Evolutionary conservation across 2,113 vertebrate species (phyloP), one percentile per base, ranked within the genome.

Genomic region (Hystrix brachyura): DNA sequence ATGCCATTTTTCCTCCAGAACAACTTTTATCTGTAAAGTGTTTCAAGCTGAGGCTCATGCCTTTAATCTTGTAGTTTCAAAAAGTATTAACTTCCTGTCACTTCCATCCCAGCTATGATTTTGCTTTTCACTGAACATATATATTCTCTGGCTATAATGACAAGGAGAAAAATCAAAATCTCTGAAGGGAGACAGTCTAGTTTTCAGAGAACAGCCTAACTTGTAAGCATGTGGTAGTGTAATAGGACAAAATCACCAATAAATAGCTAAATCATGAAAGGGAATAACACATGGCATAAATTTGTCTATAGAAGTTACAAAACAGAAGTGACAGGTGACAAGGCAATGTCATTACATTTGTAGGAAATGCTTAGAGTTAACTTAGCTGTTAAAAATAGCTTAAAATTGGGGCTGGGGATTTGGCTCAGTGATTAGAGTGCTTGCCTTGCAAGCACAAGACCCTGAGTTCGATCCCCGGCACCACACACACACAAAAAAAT

Each of bases 1-100:
- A 48, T 65, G 90, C 89, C 11, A 93, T 95, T 60, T 84, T 96
- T 60, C 78, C 48, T 97, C 32, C 1, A 92, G 87, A 97, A 79
- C 12, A 23, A 90, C 95, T 93, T 79, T 96, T 96, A 89, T 46
- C 57, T 96, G n/a, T 51, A 92, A 95, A 88, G 34, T 82, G 3
- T 76, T 10, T 1, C 82, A 93, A 95, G 74, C 60, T 91, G n/a
- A 81, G 67, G 86, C 80, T 71, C 57, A 93, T n/a, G 92, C 71
- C 55, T 98, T 98, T 94, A 79, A 57, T 95, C 65, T 82, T 25
- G 0, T 83, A 34, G 65, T 97, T 98, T 96, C 19, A 72, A 51
- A 97, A 94, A 53, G 4, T 46, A 88, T 34, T 97, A 46, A 8
- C 4, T 97, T 97, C 81, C 55, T 93, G 29, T 88, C 43, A 1